Evolutionary conservation across 2,797 vertebrate genomes (phyloP).

Genomic region (Miichthys miiuy): DNA sequence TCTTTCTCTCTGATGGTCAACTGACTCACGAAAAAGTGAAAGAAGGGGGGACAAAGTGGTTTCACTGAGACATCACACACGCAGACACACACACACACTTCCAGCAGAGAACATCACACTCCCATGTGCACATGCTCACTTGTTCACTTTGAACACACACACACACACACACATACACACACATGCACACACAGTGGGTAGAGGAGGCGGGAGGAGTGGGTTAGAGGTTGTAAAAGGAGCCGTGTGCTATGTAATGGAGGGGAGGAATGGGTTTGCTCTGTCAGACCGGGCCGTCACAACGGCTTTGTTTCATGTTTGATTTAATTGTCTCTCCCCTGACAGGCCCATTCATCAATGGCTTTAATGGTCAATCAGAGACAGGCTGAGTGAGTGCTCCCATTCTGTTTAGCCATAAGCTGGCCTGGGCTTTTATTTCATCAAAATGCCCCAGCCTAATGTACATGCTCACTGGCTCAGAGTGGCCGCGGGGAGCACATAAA

Average conservation of each 20-base stretch:
- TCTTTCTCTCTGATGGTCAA: conserved; percentile 69
- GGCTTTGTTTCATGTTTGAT: conserved; percentile 99
- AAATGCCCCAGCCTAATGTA: conserved; percentile 98
- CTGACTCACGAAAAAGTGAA: conserved; percentile 80
- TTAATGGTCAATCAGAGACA: conserved; percentile 99
- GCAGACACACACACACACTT: conserved; percentile 46
- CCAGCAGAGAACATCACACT: conserved; percentile 82
- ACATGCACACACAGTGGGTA: conserved; percentile 59
- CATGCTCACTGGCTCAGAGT: conserved; percentile 84
- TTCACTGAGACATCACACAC: conserved; percentile 70
- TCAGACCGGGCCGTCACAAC: conserved; percentile 99
- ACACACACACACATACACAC: conserved; percentile 46
- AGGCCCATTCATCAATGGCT: conserved; percentile 99
- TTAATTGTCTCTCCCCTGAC: conserved; percentile 99
- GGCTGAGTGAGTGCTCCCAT: conserved; percentile 98
- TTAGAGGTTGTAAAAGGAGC: conserved; percentile 84
- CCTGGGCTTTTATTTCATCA: conserved; percentile 98
- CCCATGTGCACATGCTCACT: conserved; percentile 74
- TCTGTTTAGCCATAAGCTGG: conserved; percentile 95
- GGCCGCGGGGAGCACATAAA: conserved; percentile 85
- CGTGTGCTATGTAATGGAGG: conserved; percentile 85
- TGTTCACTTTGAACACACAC: conserved; percentile 71
- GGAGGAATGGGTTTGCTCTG: conserved; percentile 97
- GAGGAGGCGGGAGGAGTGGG: conserved; percentile 76
- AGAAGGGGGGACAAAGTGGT: conserved; percentile 68